Evolutionary conservation across 2,113 vertebrate genomes (phyloP).

Genomic region (Ceyx margarethae): DNA sequence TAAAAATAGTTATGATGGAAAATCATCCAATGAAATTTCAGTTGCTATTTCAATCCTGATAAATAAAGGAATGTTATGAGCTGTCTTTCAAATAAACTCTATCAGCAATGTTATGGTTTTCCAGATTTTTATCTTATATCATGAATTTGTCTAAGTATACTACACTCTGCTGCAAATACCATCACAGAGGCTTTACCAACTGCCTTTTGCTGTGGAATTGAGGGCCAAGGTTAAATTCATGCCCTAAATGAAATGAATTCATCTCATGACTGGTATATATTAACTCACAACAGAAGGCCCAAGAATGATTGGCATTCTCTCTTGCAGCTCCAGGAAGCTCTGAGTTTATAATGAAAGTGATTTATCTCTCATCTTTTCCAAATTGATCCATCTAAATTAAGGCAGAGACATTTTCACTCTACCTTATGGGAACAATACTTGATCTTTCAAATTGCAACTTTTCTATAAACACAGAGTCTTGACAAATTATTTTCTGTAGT

Average conservation of each 20-base stretch:
- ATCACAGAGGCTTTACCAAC: background rate
- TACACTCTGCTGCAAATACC: background rate
- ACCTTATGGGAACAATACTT: conserved; percentile 32
- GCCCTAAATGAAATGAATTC: conserved; percentile 54
- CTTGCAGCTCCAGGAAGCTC: background rate
- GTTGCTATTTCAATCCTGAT: background rate
- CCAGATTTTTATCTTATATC: background rate
- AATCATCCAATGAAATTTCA: background rate
- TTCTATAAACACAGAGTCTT: conserved; percentile 7
- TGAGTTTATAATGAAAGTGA: conserved; percentile 54
- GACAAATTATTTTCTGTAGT: conserved; percentile 16
- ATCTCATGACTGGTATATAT: conserved; percentile 45
- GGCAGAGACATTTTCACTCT: conserved; percentile 52
- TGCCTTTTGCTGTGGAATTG: conserved; percentile 12
- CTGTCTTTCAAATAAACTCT: background rate
- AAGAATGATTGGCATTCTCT: conserved; percentile 46
- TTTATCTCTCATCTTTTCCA: conserved; percentile 58
- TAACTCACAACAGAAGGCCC: conserved; percentile 30
- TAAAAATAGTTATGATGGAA: background rate
- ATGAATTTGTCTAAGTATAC: background rate
- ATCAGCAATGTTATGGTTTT: background rate
- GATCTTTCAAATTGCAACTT: conserved; percentile 38
- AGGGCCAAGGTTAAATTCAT: conserved; percentile 52
- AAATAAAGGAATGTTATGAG: background rate
- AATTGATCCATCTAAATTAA: conserved; percentile 62